These are phyloP conservation scores for Ammodytes marinus DNA, from an alignment of 2,113 vertebrate genomes.

Conservation along the genomic window DNA sequence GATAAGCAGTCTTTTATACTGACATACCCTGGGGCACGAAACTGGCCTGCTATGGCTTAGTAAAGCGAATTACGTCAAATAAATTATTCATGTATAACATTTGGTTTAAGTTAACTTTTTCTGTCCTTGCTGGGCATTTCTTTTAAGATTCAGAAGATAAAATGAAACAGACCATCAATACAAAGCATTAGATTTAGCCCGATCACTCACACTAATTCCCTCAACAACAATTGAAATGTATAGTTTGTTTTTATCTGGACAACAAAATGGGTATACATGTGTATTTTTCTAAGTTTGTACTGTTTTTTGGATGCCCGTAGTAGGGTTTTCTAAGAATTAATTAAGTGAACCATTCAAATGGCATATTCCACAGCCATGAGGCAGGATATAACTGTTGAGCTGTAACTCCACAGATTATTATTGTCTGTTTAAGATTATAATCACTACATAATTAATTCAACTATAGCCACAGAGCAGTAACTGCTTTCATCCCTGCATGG, in stretches of 20 bases:
- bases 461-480: neutral
- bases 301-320: neutral
- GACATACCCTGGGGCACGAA: constrained; percentile 16
- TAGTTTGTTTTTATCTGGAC: neutral
- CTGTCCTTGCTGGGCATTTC: neutral
- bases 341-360: constrained; percentile 8
- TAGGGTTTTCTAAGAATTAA: neutral
- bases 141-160: constrained; percentile 28
- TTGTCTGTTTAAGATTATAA: neutral
- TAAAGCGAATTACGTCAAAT: constrained; percentile 44
- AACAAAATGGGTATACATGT: neutral
- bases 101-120: constrained; percentile 63
- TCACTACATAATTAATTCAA: neutral
- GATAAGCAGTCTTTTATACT: neutral
- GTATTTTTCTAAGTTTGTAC: neutral
- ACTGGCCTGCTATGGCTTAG: constrained; percentile 43
- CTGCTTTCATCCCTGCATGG: neutral
- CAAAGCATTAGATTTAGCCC: constrained; percentile 25
- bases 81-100: constrained; percentile 68
- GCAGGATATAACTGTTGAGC: neutral
- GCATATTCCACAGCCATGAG: neutral
- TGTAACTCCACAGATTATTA: neutral
- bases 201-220: constrained; percentile 9
- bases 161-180: constrained; percentile 72
- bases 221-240: constrained; percentile 5